Conservation (phyloP, 2,797 vertebrate species). For the Melanogrammus aeglefinus region DNA sequence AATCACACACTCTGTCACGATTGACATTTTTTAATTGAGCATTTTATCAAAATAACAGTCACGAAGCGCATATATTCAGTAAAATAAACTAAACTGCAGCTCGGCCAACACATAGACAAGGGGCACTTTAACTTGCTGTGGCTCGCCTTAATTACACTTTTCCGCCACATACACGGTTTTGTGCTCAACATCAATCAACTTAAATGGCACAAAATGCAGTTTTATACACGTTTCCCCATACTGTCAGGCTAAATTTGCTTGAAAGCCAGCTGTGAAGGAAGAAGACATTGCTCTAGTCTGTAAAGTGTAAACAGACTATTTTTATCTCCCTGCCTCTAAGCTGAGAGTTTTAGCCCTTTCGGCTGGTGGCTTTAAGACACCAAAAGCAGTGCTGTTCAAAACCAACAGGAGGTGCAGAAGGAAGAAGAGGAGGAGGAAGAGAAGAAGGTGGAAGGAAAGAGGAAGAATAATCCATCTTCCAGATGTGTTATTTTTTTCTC, state of each 20-base stretch:
- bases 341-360: neutral
- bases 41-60: conserved; percentile 61
- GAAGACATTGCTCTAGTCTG: neutral
- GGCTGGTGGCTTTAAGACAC: conserved; percentile 20
- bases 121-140: conserved; percentile 27
- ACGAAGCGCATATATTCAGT: conserved; percentile 52
- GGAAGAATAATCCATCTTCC: conserved; percentile 47
- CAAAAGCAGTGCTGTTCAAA: conserved; percentile 32
- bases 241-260: conserved; percentile 6
- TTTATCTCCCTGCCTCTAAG: conserved; percentile 3
- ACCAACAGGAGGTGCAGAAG: conserved; percentile 17
- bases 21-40: conserved; percentile 45
- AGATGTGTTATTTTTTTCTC: conserved; percentile 27
- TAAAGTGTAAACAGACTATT: conserved; percentile 2
- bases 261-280: conserved; percentile 1
- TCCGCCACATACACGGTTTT: neutral
- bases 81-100: conserved; percentile 55
- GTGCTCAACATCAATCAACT: neutral
- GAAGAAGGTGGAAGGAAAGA: conserved; percentile 21
- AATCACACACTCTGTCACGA: conserved; percentile 27
- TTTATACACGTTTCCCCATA: neutral
- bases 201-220: neutral
- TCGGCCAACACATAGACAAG: conserved; percentile 39
- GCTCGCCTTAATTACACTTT: conserved; percentile 32
- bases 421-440: neutral